phyloP scores from a whole-genome alignment of 2,113 vertebrate genomes.

The Actenoides lindsayi region DNA sequence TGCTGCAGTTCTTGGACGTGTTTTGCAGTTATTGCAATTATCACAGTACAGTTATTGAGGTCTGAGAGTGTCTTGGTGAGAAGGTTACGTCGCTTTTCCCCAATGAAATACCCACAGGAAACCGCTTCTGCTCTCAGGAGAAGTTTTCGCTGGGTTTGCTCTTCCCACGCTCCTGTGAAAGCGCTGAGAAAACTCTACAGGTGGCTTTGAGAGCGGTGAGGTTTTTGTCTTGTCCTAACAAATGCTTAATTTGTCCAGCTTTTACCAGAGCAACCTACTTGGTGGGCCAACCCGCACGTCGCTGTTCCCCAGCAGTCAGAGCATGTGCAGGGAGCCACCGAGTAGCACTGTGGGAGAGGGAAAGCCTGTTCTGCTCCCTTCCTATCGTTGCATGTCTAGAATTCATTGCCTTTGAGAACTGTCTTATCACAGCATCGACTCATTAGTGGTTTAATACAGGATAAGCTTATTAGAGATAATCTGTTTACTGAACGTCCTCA shows the following conservation, averaged over 20 bases:
- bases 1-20: background rate
- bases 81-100: background rate
- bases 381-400: conserved; percentile 3
- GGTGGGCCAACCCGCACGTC: accelerated
- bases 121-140: background rate
- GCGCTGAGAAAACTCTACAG: background rate
- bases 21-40: background rate
- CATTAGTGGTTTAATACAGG: conserved; percentile 65
- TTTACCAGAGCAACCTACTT: background rate
- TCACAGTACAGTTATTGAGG: background rate
- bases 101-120: background rate
- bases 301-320: background rate
- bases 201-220: background rate
- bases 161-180: background rate
- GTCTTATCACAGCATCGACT: conserved; percentile 61
- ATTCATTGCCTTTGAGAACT: conserved; percentile 68
- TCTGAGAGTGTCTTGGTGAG: background rate
- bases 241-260: background rate
- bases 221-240: background rate
- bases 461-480: conserved; percentile 71
- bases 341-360: background rate
- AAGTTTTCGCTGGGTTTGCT: background rate
- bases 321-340: background rate
- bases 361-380: background rate
- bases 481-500: conserved; percentile 42